Conservation (phyloP, 2,797 vertebrate species). For the Spondyliosoma cantharus region DNA sequence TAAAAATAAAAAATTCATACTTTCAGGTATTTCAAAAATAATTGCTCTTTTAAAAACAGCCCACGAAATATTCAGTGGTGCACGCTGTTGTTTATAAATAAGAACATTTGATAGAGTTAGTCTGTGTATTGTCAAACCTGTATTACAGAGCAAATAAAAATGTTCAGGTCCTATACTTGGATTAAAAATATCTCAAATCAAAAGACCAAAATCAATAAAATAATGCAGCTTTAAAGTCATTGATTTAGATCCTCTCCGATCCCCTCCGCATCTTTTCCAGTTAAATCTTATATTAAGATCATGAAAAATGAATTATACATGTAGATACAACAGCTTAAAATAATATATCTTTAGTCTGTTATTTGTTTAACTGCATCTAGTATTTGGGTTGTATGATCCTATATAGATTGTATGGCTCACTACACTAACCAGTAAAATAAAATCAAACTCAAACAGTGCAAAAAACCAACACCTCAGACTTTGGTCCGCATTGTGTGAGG, state of each 20-base stretch:
- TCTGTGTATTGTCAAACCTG: slow-evolving; percentile 34
- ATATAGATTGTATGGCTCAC: slow-evolving; percentile 2
- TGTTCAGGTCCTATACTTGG: slow-evolving; percentile 13
- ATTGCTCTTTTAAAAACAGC: slow-evolving; percentile 48
- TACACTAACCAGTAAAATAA: slow-evolving; percentile 18
- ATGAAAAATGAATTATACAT: slow-evolving; percentile 39
- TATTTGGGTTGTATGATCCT: neutral
- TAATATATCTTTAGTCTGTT: slow-evolving; percentile 18
- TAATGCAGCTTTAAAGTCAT: slow-evolving; percentile 40
- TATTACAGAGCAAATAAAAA: slow-evolving; percentile 48
- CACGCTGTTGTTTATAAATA: slow-evolving; percentile 32
- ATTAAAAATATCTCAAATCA: slow-evolving; percentile 50
- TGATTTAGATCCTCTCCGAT: slow-evolving; percentile 55
- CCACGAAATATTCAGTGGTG: slow-evolving; percentile 36
- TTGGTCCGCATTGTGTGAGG: slow-evolving; percentile 27
- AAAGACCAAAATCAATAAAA: slow-evolving; percentile 59
- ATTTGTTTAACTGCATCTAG: slow-evolving; percentile 20
- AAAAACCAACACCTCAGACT: neutral
- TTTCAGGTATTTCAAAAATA: slow-evolving; percentile 49
- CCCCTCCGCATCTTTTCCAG: slow-evolving; percentile 19
- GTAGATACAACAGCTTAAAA: slow-evolving; percentile 33
- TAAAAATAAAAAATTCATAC: slow-evolving; percentile 44
- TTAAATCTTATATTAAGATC: slow-evolving; percentile 25
- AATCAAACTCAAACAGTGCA: slow-evolving; percentile 36
- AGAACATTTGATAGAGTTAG: slow-evolving; percentile 41